A percentile compares a stretch with the other conserved stretches of the same genome.
Conservation (phyloP, 2,113 vertebrate species). For the Oxygymnocypris stewartii region DNA sequence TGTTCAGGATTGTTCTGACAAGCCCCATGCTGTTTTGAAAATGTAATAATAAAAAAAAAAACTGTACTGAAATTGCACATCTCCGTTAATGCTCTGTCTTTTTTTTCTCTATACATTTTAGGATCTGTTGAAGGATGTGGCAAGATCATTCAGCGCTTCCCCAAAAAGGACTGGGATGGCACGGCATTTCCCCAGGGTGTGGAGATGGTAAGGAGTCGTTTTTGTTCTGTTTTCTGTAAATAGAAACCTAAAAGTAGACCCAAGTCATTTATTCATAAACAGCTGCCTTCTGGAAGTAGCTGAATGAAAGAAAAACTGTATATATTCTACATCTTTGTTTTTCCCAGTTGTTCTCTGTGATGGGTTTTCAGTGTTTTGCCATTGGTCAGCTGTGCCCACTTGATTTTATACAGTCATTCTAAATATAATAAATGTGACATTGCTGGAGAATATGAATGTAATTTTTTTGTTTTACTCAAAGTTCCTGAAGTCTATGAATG, state of each 20-base stretch:
- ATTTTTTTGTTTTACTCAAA: neutral
- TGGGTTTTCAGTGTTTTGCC: neutral
- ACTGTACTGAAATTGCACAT: neutral
- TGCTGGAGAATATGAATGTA: neutral
- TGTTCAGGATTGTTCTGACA: conserved; percentile 27
- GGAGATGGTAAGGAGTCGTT: conserved; percentile 85
- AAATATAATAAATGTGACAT: neutral
- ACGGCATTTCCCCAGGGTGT: conserved; percentile 97
- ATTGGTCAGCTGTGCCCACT: neutral
- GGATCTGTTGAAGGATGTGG: conserved; percentile 91
- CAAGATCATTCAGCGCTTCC: conserved; percentile 97
- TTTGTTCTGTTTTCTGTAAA: conserved; percentile 21
- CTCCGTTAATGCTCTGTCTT: neutral
- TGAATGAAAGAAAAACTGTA: neutral
- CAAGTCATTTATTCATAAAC: neutral
- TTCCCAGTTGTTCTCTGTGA: neutral
- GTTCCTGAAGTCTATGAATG: neutral
- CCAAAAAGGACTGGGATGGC: conserved; percentile 94
- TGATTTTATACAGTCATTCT: neutral
- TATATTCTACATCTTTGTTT: neutral
- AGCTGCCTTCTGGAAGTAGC: conserved; percentile 5
- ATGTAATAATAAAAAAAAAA: neutral
- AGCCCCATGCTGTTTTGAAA: neutral
- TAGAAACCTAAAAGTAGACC: neutral
- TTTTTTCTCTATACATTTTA: conserved; percentile 60